Base-by-base conservation (phyloP, 2,113 vertebrate genomes). In the Sinocyclocheilus grahami region DNA sequence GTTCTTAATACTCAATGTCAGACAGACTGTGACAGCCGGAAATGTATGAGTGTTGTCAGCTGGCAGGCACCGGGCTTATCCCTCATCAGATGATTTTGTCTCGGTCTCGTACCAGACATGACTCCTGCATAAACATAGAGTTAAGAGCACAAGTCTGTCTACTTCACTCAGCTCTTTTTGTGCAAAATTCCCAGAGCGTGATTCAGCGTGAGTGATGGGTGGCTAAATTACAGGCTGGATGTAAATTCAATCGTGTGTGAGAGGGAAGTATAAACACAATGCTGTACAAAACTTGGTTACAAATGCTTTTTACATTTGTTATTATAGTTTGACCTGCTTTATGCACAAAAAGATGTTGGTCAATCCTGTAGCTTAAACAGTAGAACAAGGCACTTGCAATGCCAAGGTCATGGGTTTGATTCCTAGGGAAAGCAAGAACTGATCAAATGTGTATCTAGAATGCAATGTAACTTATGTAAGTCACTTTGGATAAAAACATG, bases 121-220 rank as follows among this genome's bases (percentile, higher is more conserved):
- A 81, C 37, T 80, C 16, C 33, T 46, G 55, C 37, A 60, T 82
- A 63, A 81, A 82, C 67, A 74, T 7, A 46, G 37, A 10, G 58
- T 71, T 27, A 42, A 55, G 6, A 69, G 18, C 80, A 20, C 53
- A 62, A 27, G 78, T 24, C 18, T 77, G 8, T 67, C 22, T 65
- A 16, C 14, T 13, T 22, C 10, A 60, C 55, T 39, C n/a, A 22
- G 13, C 13, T 51, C 48, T 77, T 48, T 78, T 42, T 78, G 37
- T 82, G 72, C 10, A 74, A 4, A 78, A 78, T 86, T 83, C 51
- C 51, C 78, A 4, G 1, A 42, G 53, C n/a, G 27, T 88, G 87
- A 86, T 77, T 88, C 87, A 86, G 53, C n/a, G 1, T 22, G 22
- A 24, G 53, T 65, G 58, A 81, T 65, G 60, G 7, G 5, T 46